These are phyloP conservation scores for Syngnathus typhle DNA, from an alignment of 2,113 vertebrate genomes.

Conservation along the genomic window DNA sequence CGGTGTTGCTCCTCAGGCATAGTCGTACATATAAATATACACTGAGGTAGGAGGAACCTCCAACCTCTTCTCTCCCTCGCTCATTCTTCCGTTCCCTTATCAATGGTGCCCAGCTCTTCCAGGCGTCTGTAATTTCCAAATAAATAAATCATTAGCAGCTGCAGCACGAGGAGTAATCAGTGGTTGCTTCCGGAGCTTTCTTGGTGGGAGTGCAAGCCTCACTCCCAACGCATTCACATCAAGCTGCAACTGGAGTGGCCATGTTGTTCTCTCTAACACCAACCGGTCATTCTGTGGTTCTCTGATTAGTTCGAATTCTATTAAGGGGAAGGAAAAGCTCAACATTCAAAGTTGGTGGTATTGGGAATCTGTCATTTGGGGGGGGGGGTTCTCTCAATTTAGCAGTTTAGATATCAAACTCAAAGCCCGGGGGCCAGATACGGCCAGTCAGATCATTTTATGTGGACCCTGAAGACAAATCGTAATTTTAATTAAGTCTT, in stretches of 20 bases:
- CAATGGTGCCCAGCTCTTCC: conserved; percentile 55
- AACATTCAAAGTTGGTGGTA: conserved; percentile 8
- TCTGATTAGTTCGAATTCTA: conserved; percentile 11
- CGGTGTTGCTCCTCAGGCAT: conserved; percentile 12
- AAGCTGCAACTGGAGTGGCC: conserved; percentile 35
- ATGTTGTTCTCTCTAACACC: conserved; percentile 14
- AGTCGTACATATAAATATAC: conserved; percentile 8
- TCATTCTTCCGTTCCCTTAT: conserved; percentile 46
- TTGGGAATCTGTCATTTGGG: conserved; percentile 38
- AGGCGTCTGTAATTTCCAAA: conserved; percentile 58
- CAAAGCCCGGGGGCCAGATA: too few species aligned
- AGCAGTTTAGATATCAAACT: too few species aligned
- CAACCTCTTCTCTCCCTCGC: conserved; percentile 15
- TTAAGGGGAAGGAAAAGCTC: neutral
- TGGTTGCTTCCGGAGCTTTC: conserved; percentile 33
- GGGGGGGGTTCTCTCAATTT: too few species aligned
- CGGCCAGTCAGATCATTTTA: too few species aligned
- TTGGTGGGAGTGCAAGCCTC: conserved; percentile 36
- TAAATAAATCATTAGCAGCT: conserved; percentile 66
- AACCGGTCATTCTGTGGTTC: neutral
- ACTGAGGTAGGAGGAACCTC: conserved; percentile 25
- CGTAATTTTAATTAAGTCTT: neutral
- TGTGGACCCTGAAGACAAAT: too few species aligned
- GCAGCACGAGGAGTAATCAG: conserved; percentile 58
- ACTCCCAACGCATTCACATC: conserved; percentile 58